A percentile compares a stretch with the other conserved stretches of the same genome.
These are phyloP conservation scores for Halocynthia roretzi DNA, from an alignment of 23 tunicate species.

Conservation along the genomic window DNA sequence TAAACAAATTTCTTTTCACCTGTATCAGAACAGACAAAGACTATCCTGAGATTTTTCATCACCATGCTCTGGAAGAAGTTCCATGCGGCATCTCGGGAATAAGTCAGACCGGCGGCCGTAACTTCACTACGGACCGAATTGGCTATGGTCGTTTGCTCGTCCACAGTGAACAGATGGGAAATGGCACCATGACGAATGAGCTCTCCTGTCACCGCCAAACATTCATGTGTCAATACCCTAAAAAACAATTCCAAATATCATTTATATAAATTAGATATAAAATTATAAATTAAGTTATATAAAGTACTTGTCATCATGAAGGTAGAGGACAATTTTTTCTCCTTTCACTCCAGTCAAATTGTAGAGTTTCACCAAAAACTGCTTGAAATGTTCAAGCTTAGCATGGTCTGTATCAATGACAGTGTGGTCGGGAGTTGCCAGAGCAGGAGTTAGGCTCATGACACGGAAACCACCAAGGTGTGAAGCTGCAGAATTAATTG, in stretches of 20 bases:
- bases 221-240: constrained; percentile 66
- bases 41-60: constrained; percentile 71
- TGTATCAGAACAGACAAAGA: constrained; percentile 76
- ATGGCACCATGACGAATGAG: constrained; percentile 71
- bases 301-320: constrained; percentile 72
- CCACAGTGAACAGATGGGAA: constrained; percentile 74
- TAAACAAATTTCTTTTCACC: constrained; percentile 30
- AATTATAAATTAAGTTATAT: background rate
- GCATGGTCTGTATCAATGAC: constrained; percentile 34
- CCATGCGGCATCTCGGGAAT: constrained; percentile 90
- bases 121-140: constrained; percentile 94
- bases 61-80: constrained; percentile 76
- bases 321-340: constrained; percentile 57
- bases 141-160: constrained; percentile 86
- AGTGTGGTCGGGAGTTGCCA: constrained; percentile 27
- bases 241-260: background rate
- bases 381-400: constrained; percentile 52
- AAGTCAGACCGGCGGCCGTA: constrained; percentile 81
- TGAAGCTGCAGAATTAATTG: constrained; percentile 31
- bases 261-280: too few relatives aligned
- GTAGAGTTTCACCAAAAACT: constrained; percentile 55
- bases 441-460: constrained; percentile 31
- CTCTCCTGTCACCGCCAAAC: constrained; percentile 75
- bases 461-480: constrained; percentile 79
- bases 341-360: constrained; percentile 81